Evolutionary conservation across 2,113 vertebrate species (phyloP).

Genomic region (Percopsis transmontana): DNA sequence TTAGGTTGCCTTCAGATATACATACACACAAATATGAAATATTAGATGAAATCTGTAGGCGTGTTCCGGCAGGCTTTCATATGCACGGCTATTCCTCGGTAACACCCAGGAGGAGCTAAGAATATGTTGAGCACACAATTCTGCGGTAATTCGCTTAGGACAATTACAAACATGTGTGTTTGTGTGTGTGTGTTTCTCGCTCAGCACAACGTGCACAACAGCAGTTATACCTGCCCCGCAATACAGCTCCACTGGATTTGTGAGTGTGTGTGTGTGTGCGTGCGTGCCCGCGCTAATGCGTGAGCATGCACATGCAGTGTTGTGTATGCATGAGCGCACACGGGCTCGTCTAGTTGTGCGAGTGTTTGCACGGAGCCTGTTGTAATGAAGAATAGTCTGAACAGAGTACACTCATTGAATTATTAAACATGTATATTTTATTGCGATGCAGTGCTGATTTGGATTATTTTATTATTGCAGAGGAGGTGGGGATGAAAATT

Average conservation of each 20-base stretch:
- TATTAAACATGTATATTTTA: not conserved
- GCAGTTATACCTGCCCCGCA: not conserved
- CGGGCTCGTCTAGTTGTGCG: not conserved
- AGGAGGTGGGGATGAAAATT: not conserved
- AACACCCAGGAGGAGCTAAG: slow-evolving; percentile 54
- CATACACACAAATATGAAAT: slow-evolving; percentile 40
- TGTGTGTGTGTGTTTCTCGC: not conserved
- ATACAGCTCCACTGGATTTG: not conserved
- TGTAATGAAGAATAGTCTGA: not conserved
- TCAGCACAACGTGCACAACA: too few relatives aligned
- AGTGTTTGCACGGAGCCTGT: not conserved
- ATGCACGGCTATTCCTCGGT: slow-evolving; percentile 31
- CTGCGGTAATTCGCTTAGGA: slow-evolving; percentile 30
- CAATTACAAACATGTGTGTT: slow-evolving; percentile 46
- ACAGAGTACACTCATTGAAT: not conserved
- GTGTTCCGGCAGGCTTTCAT: slow-evolving; percentile 10
- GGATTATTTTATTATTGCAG: not conserved
- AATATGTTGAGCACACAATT: slow-evolving; percentile 46
- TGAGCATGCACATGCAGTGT: not conserved
- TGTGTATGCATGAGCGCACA: not conserved
- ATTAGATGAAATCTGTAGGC: slow-evolving; percentile 46
- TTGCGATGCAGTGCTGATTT: not conserved
- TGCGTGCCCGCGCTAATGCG: not conserved
- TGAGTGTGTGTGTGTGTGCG: not conserved
- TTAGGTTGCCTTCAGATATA: slow-evolving; percentile 46